A percentile compares a stretch with the other conserved stretches of the same genome.
Conservation (phyloP, 2,797 vertebrate genomes). For the Phataginus tetradactyla region DNA sequence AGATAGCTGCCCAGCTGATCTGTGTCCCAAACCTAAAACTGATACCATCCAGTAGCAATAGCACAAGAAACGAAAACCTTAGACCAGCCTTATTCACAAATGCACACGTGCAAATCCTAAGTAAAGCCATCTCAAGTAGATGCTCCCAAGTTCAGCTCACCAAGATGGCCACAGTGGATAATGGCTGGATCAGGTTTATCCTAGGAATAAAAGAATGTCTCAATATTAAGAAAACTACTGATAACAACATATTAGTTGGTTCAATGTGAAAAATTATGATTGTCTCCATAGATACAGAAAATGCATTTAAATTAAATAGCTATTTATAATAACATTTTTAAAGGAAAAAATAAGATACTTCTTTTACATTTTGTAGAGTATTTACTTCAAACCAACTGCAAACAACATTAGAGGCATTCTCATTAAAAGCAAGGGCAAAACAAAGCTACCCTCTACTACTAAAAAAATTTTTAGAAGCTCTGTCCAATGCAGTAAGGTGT, state of each 20-base stretch:
- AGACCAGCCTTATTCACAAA: not conserved
- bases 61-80: not conserved
- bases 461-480: not conserved
- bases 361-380: not conserved
- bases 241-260: not conserved
- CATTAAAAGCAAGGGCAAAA: not conserved
- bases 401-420: not conserved
- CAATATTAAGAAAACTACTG: conserved; percentile 15
- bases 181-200: not conserved
- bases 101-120: not conserved
- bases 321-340: conserved; percentile 7
- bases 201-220: not conserved
- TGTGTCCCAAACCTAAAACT: not conserved
- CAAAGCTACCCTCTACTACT: not conserved
- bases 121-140: not conserved
- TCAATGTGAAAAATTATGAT: conserved; percentile 14
- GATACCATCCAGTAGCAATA: not conserved
- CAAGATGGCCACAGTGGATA: not conserved
- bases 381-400: not conserved
- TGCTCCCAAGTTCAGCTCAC: not conserved
- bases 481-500: not conserved
- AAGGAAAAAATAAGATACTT: not conserved
- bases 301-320: conserved; percentile 2
- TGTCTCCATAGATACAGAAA: not conserved
- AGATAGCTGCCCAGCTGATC: not conserved